These are phyloP conservation scores for Chaetophractus vellerosus DNA, from an alignment of 2,797 vertebrate genomes.

Conservation along the genomic window DNA sequence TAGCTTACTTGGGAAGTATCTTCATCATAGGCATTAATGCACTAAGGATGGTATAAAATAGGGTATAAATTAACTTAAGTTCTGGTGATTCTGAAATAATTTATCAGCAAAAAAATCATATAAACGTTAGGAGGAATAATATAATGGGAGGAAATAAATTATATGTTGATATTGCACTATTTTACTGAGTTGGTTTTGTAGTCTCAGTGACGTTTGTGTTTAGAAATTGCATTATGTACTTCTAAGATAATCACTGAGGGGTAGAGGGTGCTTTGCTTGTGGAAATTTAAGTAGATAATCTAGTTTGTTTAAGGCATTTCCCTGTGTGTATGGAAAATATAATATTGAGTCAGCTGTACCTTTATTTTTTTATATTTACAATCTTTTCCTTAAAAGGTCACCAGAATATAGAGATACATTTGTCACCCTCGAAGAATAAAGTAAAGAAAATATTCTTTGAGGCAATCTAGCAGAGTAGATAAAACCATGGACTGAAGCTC, in stretches of 20 bases:
- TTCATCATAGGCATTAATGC: neutral
- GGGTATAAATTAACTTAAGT: neutral
- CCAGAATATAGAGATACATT: neutral
- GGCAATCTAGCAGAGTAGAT: neutral
- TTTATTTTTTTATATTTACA: constrained; percentile 3
- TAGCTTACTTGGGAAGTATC: neutral
- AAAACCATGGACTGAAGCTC: neutral
- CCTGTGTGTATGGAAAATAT: neutral
- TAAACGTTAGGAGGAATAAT: neutral
- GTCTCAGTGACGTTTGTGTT: constrained; percentile 24
- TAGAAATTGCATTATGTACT: constrained; percentile 32
- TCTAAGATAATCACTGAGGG: constrained; percentile 24
- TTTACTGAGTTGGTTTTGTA: constrained; percentile 37
- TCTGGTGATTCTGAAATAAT: constrained; percentile 34
- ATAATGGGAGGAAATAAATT: neutral
- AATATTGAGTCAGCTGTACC: neutral
- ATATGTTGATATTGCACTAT: neutral
- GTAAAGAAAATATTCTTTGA: neutral
- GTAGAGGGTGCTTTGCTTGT: neutral
- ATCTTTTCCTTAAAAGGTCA: constrained; percentile 38
- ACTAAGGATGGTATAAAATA: neutral
- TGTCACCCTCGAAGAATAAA: constrained; percentile 49
- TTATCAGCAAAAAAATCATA: constrained; percentile 5
- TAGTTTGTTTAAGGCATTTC: neutral
- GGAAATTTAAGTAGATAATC: neutral